A percentile compares a stretch with the other conserved stretches of the same genome.
These are phyloP conservation scores for Aphodius sticticus DNA, from an alignment of 2,888 invertebrate genomes.

Conservation along the genomic window DNA sequence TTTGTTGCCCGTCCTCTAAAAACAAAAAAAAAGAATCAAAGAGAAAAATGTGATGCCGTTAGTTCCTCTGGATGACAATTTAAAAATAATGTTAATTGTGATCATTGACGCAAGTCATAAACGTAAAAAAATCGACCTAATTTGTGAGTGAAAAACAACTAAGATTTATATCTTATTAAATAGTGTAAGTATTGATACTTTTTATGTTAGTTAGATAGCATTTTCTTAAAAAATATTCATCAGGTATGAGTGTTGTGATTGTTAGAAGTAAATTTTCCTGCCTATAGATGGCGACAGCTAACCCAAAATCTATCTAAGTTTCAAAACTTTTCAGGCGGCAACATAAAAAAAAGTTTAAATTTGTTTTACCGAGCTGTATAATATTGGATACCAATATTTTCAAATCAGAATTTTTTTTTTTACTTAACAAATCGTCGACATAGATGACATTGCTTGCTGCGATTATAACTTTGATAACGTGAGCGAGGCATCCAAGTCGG, in stretches of 20 bases:
- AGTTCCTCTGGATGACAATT: no score
- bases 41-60: no score
- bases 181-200: neutral
- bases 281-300: neutral
- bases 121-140: neutral
- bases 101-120: no score
- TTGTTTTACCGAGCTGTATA: neutral
- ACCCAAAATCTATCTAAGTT: neutral
- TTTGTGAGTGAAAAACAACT: neutral
- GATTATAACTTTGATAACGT: neutral
- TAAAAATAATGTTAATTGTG: no score
- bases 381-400: neutral
- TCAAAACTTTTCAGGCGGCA: neutral
- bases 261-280: neutral
- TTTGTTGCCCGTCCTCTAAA: neutral
- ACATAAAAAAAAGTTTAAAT: neutral
- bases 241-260: no score
- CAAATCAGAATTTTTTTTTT: no score
- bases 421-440: no score
- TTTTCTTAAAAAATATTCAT: neutral
- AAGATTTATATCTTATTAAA: neutral
- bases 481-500: slow-evolving; percentile 6
- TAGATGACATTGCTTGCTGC: neutral
- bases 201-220: neutral
- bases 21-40: neutral